These are phyloP conservation scores for Lordiphosa stackelbergi DNA, from an alignment of 1,140 invertebrate species.

Conservation along the genomic window DNA sequence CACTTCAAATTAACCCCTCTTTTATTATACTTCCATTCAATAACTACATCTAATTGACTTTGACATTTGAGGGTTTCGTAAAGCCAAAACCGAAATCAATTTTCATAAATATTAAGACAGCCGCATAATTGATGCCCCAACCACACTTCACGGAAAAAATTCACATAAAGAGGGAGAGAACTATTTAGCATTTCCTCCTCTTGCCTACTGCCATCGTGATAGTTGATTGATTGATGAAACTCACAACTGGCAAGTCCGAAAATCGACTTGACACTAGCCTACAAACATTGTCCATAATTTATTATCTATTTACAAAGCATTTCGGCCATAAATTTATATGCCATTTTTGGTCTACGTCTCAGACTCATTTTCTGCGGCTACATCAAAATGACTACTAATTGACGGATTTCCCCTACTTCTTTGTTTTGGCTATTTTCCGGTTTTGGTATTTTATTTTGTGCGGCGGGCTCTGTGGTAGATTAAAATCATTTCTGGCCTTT, in stretches of 20 bases:
- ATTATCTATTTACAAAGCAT: constrained; percentile 63
- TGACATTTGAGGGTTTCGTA: constrained; percentile 51
- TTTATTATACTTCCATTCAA: constrained; percentile 11
- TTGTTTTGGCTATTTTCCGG: constrained; percentile 32
- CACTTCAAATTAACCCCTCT: constrained; percentile 1
- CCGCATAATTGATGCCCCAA: constrained; percentile 65
- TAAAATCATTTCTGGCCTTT: constrained; percentile 36
- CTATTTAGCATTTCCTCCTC: constrained; percentile 43
- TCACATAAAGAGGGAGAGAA: constrained; percentile 19
- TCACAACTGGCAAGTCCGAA: constrained; percentile 26
- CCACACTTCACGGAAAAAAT: constrained; percentile 7
- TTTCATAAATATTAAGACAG: constrained; percentile 74
- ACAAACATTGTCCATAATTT: constrained; percentile 46
- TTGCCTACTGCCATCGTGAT: constrained; percentile 35
- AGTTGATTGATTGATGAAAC: constrained; percentile 60
- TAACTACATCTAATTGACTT: constrained; percentile 61
- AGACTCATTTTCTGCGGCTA: constrained; percentile 19
- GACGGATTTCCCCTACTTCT: constrained; percentile 47
- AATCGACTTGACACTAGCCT: constrained; percentile 28
- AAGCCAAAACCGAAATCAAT: constrained; percentile 57
- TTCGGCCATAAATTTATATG: constrained; percentile 56
- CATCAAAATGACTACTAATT: constrained; percentile 68
- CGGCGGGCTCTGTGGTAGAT: constrained; percentile 40
- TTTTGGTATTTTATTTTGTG: constrained; percentile 67
- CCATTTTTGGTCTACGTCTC: constrained; percentile 12